Evolutionary conservation across 2,113 vertebrate genomes (phyloP).

Genomic region (Aleadryas rufinucha): DNA sequence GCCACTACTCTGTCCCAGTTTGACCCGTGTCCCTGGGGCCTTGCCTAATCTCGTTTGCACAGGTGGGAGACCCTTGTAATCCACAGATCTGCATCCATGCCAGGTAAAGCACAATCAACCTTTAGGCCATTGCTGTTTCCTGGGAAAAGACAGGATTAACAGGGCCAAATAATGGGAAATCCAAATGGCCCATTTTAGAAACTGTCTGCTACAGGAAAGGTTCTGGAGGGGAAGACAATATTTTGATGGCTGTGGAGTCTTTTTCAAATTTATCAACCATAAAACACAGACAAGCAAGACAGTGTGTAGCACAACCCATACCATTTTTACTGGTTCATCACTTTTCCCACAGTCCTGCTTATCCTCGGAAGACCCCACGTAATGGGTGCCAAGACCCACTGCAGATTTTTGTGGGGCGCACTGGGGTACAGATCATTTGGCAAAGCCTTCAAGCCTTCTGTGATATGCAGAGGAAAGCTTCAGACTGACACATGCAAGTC

Average conservation of each 20-base stretch:
- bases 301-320: background rate
- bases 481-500: background rate
- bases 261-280: background rate
- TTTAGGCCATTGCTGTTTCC: background rate
- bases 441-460: background rate
- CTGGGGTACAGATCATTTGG: background rate
- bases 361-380: background rate
- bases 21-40: background rate
- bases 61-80: background rate
- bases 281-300: background rate
- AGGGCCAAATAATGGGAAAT: background rate
- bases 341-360: background rate
- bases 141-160: background rate
- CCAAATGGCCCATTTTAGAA: background rate
- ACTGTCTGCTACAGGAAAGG: background rate
- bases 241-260: background rate
- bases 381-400: background rate
- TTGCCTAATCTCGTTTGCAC: background rate
- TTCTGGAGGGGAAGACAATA: background rate
- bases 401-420: background rate
- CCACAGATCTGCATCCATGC: background rate
- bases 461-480: background rate
- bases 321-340: background rate
- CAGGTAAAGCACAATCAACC: background rate
- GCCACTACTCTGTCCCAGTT: conserved; percentile 2